Conservation (phyloP, 2,113 vertebrate genomes). For the Otis tarda region DNA sequence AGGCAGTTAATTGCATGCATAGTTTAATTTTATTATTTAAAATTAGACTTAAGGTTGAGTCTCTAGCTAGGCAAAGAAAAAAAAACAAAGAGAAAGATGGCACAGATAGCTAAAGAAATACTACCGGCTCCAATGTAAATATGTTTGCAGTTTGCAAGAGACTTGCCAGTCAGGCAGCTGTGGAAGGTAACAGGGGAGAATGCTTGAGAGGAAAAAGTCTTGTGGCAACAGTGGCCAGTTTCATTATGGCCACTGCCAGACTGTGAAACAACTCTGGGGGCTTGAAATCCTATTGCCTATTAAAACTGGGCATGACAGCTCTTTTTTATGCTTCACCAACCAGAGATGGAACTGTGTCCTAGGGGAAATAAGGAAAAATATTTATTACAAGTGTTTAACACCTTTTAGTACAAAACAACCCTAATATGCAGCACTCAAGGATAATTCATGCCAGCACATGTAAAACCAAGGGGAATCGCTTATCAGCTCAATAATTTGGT, state of each 20-base stretch:
- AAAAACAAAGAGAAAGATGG: not conserved
- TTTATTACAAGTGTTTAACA: constrained; percentile 78
- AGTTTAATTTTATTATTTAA: constrained; percentile 54
- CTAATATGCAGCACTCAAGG: constrained; percentile 67
- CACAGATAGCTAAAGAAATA: constrained; percentile 44
- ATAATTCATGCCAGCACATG: constrained; percentile 68
- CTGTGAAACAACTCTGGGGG: constrained; percentile 77
- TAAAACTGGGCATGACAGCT: constrained; percentile 76
- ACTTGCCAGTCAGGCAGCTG: constrained; percentile 71
- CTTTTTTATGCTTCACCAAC: constrained; percentile 78
- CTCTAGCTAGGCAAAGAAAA: not conserved
- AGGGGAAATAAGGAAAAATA: constrained; percentile 77
- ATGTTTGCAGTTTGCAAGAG: constrained; percentile 59
- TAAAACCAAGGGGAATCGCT: constrained; percentile 70
- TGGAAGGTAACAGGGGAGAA: constrained; percentile 71
- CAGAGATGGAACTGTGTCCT: constrained; percentile 72
- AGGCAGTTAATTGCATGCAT: constrained; percentile 45
- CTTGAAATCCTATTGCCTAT: constrained; percentile 77
- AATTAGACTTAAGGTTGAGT: constrained; percentile 38
- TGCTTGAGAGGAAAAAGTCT: constrained; percentile 70
- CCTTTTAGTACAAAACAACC: constrained; percentile 77
- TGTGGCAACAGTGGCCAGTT: constrained; percentile 76
- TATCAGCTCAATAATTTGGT: constrained; percentile 69
- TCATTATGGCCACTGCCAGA: constrained; percentile 74
- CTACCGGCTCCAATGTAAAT: constrained; percentile 61